Base-by-base conservation (phyloP, 2,113 vertebrate genomes). In the Motacilla alba region DNA sequence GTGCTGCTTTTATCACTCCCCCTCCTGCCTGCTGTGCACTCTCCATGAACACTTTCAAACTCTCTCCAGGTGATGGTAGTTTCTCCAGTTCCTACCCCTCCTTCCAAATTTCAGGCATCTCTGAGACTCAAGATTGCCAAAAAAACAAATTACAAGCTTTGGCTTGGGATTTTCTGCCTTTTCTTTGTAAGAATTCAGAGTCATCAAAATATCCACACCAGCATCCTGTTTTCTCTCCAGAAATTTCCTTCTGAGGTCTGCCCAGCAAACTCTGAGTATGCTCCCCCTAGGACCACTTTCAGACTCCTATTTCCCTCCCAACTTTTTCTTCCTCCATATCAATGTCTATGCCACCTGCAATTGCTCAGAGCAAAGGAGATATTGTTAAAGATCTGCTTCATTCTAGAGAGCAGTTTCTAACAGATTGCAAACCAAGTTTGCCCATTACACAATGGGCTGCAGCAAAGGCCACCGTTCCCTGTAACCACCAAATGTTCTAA, bases 1-100 rank as follows among this genome's bases (percentile, higher is more conserved):
- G 11, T 78, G 66, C 73, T 47, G 63, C 39, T 93, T 96, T 84
- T 82, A 78, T 82, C 47, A 84, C 66, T 43, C 23, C 44, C 18
- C 10, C 12, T 55, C 55, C 67, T 62, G n/a, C 50, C 82, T 3
- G 6, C 72, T 78, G 12, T 30, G 46, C 5, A 9, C 27, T 72
- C 27, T 50, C 64, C 4, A 0, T 20, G 47, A 84, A 87, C 7
- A 11, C 18, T 78, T 91, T 18, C 84, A 82, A 75, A 63, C 33
- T 63, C 63, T 68, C 35, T 59, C 63, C 5, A 5, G 22, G 56
- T 30, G 58, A 39, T 10, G 30, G 49, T 15, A 70, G 43, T 24
- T 81, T 23, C 39, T 74, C 37, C 63, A 41, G 37, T 50, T 78
- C 43, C 43, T 70, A 35, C 2, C 16, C 7, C 50, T 67, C 43